A percentile compares a stretch with the other conserved stretches of the same genome.
These are phyloP conservation scores for Neoaliturus tenellus DNA, from an alignment of 2,888 invertebrate species.

Conservation along the genomic window DNA sequence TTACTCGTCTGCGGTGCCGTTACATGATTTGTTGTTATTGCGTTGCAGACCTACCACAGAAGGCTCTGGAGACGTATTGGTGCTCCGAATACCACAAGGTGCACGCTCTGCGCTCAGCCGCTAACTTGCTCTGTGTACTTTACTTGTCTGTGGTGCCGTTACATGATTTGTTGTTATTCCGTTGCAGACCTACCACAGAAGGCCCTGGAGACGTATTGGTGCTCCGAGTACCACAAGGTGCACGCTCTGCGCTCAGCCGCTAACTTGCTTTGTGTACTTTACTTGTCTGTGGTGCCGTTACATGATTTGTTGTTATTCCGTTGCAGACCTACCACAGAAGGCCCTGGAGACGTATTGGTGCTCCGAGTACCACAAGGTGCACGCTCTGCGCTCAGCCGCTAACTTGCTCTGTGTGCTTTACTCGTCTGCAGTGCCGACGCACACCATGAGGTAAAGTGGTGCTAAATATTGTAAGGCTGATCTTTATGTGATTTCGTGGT, in stretches of 20 bases:
- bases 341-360: slow-evolving; percentile 86
- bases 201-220: slow-evolving; percentile 85
- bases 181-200: slow-evolving; percentile 63
- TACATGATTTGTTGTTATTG: not conserved
- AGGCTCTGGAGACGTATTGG: slow-evolving; percentile 84
- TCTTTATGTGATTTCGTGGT: no score
- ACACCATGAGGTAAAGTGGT: slow-evolving; percentile 81
- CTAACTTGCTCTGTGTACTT: slow-evolving; percentile 83
- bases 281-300: slow-evolving; percentile 80
- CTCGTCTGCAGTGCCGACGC: slow-evolving; percentile 81
- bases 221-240: slow-evolving; percentile 91
- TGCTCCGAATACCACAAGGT: slow-evolving; percentile 92
- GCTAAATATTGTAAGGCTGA: no score
- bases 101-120: slow-evolving; percentile 81
- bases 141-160: slow-evolving; percentile 83
- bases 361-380: slow-evolving; percentile 92
- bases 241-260: slow-evolving; percentile 82
- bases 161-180: not conserved
- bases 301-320: not conserved
- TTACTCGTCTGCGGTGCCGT: slow-evolving; percentile 81
- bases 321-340: slow-evolving; percentile 64
- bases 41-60: slow-evolving; percentile 60
- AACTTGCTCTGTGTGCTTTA: slow-evolving; percentile 86
- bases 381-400: slow-evolving; percentile 80
- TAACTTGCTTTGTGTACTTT: slow-evolving; percentile 84